phyloP scores from a whole-genome alignment of 2,113 vertebrate genomes.

The Azemiops feae region DNA sequence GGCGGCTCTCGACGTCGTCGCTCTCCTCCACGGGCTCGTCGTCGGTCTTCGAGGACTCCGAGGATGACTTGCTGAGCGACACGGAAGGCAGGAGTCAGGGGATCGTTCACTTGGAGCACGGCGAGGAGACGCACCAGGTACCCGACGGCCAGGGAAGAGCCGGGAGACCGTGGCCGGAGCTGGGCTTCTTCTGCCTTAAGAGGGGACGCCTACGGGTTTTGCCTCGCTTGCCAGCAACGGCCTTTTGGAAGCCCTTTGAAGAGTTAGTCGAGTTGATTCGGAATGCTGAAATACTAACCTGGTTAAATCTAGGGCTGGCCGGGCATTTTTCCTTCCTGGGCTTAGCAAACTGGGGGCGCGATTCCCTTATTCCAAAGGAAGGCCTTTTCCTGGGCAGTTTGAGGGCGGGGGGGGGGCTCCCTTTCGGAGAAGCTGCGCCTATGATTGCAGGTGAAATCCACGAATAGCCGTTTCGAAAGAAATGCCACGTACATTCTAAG shows the following conservation, averaged over 20 bases:
- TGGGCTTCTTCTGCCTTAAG: not conserved
- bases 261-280: not conserved
- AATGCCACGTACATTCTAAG: not conserved
- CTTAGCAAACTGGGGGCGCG: not conserved
- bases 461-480: not conserved
- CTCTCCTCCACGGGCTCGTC: slow-evolving; percentile 95
- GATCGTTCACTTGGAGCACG: slow-evolving; percentile 85
- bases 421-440: not conserved
- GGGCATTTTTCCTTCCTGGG: not conserved
- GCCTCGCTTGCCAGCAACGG: not conserved
- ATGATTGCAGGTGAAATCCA: not conserved
- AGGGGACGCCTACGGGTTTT: not conserved
- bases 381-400: not conserved
- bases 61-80: slow-evolving; percentile 93
- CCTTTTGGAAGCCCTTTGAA: not conserved
- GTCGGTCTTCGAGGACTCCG: slow-evolving; percentile 84
- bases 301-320: not conserved
- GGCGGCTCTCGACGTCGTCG: slow-evolving; percentile 89
- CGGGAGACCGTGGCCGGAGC: not conserved
- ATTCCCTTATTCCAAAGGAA: not conserved
- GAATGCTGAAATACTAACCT: not conserved
- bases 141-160: slow-evolving; percentile 13
- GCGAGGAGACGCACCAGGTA: slow-evolving; percentile 84
- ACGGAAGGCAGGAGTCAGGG: slow-evolving; percentile 90
- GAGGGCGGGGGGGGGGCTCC: too few species aligned